Base-by-base conservation (phyloP, 1,140 invertebrate species). In the Adoxophyes honmai region DNA sequence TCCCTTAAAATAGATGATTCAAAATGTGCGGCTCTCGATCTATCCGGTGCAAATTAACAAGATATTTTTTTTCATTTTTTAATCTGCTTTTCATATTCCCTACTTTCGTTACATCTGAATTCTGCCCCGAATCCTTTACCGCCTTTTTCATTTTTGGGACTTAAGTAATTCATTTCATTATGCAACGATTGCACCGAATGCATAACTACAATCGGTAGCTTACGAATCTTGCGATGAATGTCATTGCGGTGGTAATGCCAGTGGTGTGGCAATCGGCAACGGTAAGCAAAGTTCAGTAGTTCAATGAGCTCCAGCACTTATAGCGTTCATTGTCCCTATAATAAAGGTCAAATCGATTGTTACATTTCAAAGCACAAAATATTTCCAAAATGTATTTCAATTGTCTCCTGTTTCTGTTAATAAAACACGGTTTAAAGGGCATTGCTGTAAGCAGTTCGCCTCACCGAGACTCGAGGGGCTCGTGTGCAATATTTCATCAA, bases 201-300 rank as follows among this genome's bases (percentile, higher is more conserved):
- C 52, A 59, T 66, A 61, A n/a, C 57, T 55, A 61, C 55, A 62
- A 56, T 65, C 55, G 65, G 38, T 59, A 21, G 13, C 37, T 65
- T 64, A 39, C 67, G 68, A 64, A 35, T 9, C 37, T 65, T 64
- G 37, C 67, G 68, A 64, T 66, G 61, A 74, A 71, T 66, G 57
- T 66, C 66, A 65, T 69, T 68, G 65, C 53, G 60, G 52, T 67
- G 58, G 64, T 73, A 77, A 73, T 79, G 70, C 71, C 54, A 64
- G 60, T 62, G 54, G 66, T 78, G 74, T 73, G 70, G 76, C 73
- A 86, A 85, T 78, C 62, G 54, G 66, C 65, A 68, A 60, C 65
- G 62, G 66, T 83, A 75, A 66, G 75, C 70, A 84, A 81, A 83
- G 80, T 83, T 83, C 75, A 87, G 64, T 80, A 73, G 81, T 83